Evolutionary conservation across 2,888 invertebrate species (phyloP).

Genomic region (Acanthosepion esculentum): DNA sequence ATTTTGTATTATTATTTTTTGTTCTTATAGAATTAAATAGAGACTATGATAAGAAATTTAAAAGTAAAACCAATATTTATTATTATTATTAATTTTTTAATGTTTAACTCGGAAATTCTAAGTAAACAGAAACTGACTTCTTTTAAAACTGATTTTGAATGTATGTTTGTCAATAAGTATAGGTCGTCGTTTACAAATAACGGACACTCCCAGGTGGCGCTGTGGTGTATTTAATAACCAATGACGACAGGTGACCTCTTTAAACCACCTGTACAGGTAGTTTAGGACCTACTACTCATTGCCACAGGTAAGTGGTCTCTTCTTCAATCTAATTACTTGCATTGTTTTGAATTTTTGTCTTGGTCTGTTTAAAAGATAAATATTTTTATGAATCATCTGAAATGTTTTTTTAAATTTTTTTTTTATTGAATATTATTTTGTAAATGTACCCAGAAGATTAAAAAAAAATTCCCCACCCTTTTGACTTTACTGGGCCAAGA

Average conservation of each 20-base stretch:
- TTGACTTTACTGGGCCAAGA: neutral
- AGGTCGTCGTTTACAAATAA: neutral
- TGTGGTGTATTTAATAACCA: neutral
- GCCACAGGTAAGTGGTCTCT: neutral
- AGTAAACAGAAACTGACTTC: too few species aligned
- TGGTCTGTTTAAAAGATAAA: neutral
- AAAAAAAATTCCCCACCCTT: neutral
- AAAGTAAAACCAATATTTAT: too few species aligned
- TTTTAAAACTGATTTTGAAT: too few species aligned
- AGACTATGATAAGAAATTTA: too few species aligned
- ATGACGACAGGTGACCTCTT: constrained; percentile 14
- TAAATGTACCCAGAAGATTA: neutral
- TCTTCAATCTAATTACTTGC: neutral
- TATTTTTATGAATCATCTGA: neutral
- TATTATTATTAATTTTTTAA: too few species aligned
- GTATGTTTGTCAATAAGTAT: too few species aligned
- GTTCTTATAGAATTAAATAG: too few species aligned
- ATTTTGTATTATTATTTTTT: too few species aligned
- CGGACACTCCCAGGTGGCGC: neutral
- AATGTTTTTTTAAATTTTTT: neutral
- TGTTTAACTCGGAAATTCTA: too few species aligned
- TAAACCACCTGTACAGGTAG: neutral
- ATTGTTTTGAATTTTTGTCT: neutral
- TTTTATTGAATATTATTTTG: neutral
- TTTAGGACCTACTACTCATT: neutral